A percentile compares a stretch with the other conserved stretches of the same genome.
These are phyloP conservation scores for Phrynocephalus vlangalii DNA, from an alignment of 2,797 vertebrate species.

Conservation along the genomic window DNA sequence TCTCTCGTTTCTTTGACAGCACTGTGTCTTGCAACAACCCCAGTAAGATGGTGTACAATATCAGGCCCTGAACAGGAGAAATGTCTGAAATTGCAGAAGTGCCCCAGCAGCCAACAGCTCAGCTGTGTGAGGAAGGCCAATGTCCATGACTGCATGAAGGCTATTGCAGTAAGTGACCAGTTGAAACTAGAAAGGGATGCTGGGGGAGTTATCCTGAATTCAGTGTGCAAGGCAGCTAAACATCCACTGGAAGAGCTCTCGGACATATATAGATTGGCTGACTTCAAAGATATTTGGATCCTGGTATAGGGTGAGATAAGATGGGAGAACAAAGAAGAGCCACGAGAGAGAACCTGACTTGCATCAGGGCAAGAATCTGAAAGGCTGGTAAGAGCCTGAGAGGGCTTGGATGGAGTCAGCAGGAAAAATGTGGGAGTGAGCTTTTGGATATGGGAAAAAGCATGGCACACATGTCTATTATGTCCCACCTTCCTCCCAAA, in stretches of 20 bases:
- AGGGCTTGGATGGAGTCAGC: neutral
- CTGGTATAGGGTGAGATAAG: neutral
- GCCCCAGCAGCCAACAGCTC: constrained; percentile 49
- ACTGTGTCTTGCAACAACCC: constrained; percentile 69
- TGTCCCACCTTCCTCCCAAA: neutral
- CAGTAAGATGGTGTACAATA: constrained; percentile 78
- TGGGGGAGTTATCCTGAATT: neutral
- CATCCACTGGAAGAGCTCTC: neutral
- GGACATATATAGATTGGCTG: neutral
- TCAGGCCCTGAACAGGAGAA: constrained; percentile 74
- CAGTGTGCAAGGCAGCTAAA: neutral
- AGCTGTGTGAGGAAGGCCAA: constrained; percentile 68
- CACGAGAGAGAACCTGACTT: neutral
- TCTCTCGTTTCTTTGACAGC: constrained; percentile 64
- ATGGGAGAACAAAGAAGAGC: neutral
- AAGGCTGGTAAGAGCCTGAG: neutral
- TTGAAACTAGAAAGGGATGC: neutral
- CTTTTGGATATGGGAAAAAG: neutral
- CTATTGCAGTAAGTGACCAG: constrained; percentile 76
- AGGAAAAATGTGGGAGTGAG: neutral
- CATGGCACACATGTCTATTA: neutral
- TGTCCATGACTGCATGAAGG: constrained; percentile 71
- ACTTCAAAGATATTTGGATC: neutral
- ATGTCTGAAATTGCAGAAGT: constrained; percentile 67
- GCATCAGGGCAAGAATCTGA: neutral